Percentiles rank a stretch among this genome's conserved stretches.
Conservation (phyloP, 2,113 vertebrate species). For the Ceuthmochares aereus region DNA sequence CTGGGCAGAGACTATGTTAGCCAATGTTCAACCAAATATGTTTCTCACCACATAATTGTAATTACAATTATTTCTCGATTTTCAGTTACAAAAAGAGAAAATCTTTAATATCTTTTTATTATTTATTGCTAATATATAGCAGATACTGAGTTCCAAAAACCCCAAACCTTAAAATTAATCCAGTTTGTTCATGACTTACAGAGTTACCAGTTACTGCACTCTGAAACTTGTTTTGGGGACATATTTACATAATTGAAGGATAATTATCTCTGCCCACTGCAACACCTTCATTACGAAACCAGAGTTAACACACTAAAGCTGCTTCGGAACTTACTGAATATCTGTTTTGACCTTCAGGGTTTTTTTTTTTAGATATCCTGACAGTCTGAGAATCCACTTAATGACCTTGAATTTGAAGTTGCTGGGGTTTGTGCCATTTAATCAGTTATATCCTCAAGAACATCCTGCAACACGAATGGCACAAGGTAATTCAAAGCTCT, state of each 20-base stretch:
- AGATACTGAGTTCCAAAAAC: not conserved
- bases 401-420: slow-evolving; percentile 22
- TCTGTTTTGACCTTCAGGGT: not conserved
- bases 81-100: not conserved
- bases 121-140: not conserved
- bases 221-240: not conserved
- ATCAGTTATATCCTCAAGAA: slow-evolving; percentile 22
- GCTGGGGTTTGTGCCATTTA: slow-evolving; percentile 12
- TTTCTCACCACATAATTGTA: not conserved
- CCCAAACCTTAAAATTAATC: not conserved
- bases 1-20: not conserved
- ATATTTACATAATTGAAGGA: not conserved
- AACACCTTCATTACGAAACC: not conserved
- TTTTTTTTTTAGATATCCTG: not conserved
- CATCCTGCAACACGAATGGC: not conserved
- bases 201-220: not conserved
- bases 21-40: not conserved
- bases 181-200: not conserved
- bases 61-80: not conserved
- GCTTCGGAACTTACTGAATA: not conserved
- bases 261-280: not conserved
- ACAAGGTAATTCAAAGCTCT: slow-evolving; percentile 25
- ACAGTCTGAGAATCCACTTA: not conserved
- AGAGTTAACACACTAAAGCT: not conserved
- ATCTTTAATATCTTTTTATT: not conserved